Percentiles rank a stretch among this genome's conserved stretches.
These are phyloP conservation scores for Zoanthus sociatus DNA, from an alignment of 92 coral and sea anemone genomes.

Conservation along the genomic window DNA sequence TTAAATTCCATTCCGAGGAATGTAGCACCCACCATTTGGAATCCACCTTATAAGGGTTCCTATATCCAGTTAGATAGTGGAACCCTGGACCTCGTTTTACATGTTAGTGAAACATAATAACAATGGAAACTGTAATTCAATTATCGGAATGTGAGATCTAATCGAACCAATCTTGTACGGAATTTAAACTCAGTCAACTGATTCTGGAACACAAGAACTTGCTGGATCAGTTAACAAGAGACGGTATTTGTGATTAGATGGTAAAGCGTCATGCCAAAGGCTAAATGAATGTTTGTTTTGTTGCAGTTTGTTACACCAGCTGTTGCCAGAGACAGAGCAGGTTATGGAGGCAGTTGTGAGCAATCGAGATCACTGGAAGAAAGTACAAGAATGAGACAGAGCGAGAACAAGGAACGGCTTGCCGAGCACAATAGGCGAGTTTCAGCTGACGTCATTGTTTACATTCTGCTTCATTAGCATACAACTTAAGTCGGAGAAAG, in stretches of 20 bases:
- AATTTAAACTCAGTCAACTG: background rate
- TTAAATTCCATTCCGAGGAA: background rate
- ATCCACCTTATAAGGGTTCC: background rate
- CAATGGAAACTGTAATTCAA: background rate
- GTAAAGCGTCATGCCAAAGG: background rate
- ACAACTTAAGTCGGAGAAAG: no score
- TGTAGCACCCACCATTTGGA: background rate
- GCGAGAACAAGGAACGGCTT: background rate
- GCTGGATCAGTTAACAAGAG: background rate
- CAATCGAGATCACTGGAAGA: slow-evolving; percentile 21
- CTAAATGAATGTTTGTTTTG: background rate
- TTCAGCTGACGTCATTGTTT: no score
- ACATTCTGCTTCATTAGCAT: no score
- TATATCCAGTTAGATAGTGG: background rate
- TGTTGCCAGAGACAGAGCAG: slow-evolving; percentile 11
- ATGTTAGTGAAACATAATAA: background rate
- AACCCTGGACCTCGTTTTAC: background rate
- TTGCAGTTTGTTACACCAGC: slow-evolving; percentile 27
- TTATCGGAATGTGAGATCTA: background rate
- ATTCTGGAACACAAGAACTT: no score
- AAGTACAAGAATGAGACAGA: background rate
- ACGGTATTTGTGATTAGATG: background rate
- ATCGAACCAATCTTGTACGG: background rate
- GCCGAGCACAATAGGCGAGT: no score
- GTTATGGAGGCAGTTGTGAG: slow-evolving; percentile 8